Evolutionary conservation across 2,113 vertebrate species (phyloP).

Genomic region (Entelurus aequoreus): DNA sequence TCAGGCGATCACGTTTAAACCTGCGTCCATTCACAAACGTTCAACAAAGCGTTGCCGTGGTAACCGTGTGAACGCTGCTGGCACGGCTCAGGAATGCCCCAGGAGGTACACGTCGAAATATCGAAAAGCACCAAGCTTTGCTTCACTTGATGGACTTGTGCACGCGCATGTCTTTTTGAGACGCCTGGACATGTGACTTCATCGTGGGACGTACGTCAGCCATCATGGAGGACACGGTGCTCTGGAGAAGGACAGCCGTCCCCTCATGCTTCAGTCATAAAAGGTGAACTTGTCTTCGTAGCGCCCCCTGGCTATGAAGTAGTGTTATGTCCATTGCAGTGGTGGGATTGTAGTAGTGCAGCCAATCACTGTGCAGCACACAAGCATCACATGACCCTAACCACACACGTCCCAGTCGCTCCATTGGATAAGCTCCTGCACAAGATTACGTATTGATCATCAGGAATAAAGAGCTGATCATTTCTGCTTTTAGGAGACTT

Average conservation of each 20-base stretch:
- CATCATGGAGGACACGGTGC: too few relatives aligned
- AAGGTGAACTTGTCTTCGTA: too few relatives aligned
- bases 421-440: conserved; percentile 92
- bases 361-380: conserved; percentile 92
- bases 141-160: too few relatives aligned
- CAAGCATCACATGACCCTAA: conserved; percentile 83
- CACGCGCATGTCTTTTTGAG: too few relatives aligned
- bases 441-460: conserved; percentile 99
- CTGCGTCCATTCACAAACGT: conserved; percentile 91
- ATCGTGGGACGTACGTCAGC: too few relatives aligned
- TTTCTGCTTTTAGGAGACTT: conserved; percentile 46
- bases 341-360: conserved; percentile 88
- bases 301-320: too few relatives aligned
- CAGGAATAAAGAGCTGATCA: conserved; percentile 93
- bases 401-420: conserved; percentile 87
- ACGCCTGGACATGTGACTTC: too few relatives aligned
- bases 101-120: conserved; percentile 12
- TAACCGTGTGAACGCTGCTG: conserved; percentile 91
- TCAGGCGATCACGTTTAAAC: conserved; percentile 89
- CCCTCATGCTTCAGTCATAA: too few relatives aligned
- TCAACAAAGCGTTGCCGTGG: conserved; percentile 85
- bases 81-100: conserved; percentile 85
- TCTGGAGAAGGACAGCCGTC: too few relatives aligned
- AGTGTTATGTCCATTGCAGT: conserved; percentile 88
- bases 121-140: conserved; percentile 27